Percentiles rank a stretch among this genome's conserved stretches.
Conservation (phyloP, 2,113 vertebrate genomes). For the Chloroceryle aenea region DNA sequence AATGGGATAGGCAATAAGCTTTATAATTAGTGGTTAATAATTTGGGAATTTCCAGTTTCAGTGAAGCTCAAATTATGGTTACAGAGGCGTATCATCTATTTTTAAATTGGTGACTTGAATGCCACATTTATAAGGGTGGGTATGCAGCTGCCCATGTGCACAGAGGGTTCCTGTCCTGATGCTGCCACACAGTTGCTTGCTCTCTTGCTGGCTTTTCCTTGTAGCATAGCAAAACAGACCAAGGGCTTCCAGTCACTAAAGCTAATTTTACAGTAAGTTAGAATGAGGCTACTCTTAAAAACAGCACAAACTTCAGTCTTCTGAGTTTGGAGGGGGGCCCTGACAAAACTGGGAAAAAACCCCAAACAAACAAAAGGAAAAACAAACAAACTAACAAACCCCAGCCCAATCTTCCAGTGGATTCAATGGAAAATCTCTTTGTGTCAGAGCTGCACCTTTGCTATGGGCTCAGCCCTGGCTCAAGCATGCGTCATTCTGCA, state of each 20-base stretch:
- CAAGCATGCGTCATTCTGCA: not conserved
- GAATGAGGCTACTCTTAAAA: not conserved
- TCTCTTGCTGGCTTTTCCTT: not conserved
- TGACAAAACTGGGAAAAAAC: not conserved
- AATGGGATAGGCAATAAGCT: not conserved
- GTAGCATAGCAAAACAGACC: not conserved
- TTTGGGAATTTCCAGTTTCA: not conserved
- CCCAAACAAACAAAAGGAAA: too few species aligned
- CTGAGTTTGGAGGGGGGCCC: not conserved
- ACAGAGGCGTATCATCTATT: not conserved
- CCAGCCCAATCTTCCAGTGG: not conserved
- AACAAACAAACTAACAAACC: too few species aligned
- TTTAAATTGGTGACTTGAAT: not conserved
- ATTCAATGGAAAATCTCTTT: not conserved
- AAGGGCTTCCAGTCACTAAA: not conserved
- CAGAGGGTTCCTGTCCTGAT: fast-evolving
- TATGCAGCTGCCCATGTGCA: fast-evolving
- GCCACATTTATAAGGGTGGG: not conserved
- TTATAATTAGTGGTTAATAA: not conserved
- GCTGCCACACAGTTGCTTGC: fast-evolving
- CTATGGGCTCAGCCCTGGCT: not conserved
- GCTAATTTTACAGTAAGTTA: not conserved
- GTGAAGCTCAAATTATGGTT: not conserved
- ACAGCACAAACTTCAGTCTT: not conserved
- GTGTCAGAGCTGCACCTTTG: not conserved